These are phyloP conservation scores for Condylostylus longicornis DNA, from an alignment of 1,140 invertebrate species.

Conservation along the genomic window DNA sequence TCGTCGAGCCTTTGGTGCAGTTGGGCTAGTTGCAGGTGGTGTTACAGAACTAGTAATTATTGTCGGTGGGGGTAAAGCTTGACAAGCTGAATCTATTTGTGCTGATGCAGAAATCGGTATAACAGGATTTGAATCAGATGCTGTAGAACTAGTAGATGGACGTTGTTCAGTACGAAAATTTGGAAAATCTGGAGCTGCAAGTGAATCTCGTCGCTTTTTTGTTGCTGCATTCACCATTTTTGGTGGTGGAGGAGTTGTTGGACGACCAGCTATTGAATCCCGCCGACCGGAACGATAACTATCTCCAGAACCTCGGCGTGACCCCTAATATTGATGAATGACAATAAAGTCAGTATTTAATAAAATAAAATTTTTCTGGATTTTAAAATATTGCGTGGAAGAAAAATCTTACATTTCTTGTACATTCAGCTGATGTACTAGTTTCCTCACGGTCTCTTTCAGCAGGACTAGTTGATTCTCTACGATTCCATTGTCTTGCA, in stretches of 20 bases:
- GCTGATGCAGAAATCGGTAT: slow-evolving; percentile 30
- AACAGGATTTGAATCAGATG: slow-evolving; percentile 46
- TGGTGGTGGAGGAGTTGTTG: slow-evolving; percentile 38
- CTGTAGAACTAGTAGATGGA: slow-evolving; percentile 63
- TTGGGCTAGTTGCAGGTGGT: slow-evolving; percentile 58
- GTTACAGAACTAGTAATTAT: slow-evolving; percentile 68
- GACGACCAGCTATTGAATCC: slow-evolving; percentile 39
- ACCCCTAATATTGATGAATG: slow-evolving; percentile 19
- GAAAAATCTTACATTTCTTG: not conserved
- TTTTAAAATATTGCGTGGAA: not conserved
- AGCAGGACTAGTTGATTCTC: slow-evolving; percentile 36
- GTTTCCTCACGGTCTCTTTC: slow-evolving; percentile 18
- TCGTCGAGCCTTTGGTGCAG: slow-evolving; percentile 44
- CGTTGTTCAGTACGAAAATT: slow-evolving; percentile 47
- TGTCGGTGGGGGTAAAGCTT: slow-evolving; percentile 54
- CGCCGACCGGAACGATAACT: slow-evolving; percentile 43
- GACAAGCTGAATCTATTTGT: slow-evolving; percentile 41
- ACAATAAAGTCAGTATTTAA: not conserved
- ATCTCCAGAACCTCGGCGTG: slow-evolving; percentile 47
- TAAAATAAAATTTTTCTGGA: not conserved
- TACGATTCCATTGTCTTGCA: slow-evolving; percentile 48
- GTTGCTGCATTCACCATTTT: slow-evolving; percentile 42
- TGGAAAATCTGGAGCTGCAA: slow-evolving; percentile 35
- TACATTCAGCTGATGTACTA: slow-evolving; percentile 4
- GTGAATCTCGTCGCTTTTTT: slow-evolving; percentile 49